Conservation (phyloP, 92 coral and sea anemone genomes). For the Scolanthus callimorphus region DNA sequence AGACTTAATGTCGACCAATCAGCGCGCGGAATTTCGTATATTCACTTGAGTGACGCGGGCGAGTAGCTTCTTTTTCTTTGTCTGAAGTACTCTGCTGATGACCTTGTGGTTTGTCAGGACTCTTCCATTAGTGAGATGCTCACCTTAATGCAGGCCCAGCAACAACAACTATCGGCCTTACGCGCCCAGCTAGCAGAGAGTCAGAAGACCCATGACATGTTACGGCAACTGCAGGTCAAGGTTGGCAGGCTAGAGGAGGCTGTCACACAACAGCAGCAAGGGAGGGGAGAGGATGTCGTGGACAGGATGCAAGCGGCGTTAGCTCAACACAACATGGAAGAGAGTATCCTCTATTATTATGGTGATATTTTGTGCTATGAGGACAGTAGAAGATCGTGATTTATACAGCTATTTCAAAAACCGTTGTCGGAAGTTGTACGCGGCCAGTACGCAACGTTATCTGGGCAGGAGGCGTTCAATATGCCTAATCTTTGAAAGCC, state of each 20-base stretch:
- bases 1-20: too few relatives aligned
- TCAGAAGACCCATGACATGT: constrained; percentile 58
- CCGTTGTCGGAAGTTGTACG: too few relatives aligned
- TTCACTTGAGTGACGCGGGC: too few relatives aligned
- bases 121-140: constrained; percentile 63
- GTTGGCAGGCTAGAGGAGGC: constrained; percentile 71
- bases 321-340: constrained; percentile 70
- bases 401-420: too few relatives aligned
- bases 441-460: too few relatives aligned
- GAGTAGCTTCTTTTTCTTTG: too few relatives aligned
- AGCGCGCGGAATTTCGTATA: too few relatives aligned
- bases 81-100: too few relatives aligned
- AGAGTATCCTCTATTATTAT: constrained; percentile 92
- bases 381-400: too few relatives aligned
- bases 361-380: too few relatives aligned
- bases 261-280: constrained; percentile 29
- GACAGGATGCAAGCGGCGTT: constrained; percentile 52
- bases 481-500: too few relatives aligned
- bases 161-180: constrained; percentile 58
- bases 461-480: too few relatives aligned
- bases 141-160: constrained; percentile 67
- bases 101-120: constrained; percentile 5
- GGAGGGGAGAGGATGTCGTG: constrained; percentile 57
- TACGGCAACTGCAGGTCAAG: constrained; percentile 56
- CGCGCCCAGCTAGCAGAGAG: constrained; percentile 58